Base-by-base conservation (phyloP, 2,888 invertebrate genomes). In the Tupiocoris notatus region DNA sequence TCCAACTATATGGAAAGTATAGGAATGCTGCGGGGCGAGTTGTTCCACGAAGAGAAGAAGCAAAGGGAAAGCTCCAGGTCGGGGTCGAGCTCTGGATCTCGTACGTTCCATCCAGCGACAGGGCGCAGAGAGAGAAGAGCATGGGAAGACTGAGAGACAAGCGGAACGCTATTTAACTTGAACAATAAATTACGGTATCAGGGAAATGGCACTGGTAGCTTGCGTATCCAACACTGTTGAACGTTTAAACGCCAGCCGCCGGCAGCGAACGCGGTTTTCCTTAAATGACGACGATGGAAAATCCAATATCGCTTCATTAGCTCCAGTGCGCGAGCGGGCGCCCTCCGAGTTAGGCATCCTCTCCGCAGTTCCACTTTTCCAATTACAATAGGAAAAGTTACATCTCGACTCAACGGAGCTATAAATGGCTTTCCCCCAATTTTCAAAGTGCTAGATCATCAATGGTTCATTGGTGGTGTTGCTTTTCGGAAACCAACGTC, bases 121-220 rank as follows among this genome's bases (percentile, higher is more conserved):
- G n/a, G n/a, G n/a, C n/a, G n/a, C n/a, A n/a, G 39, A 39, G 39
- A 39, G 12, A 12, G 39, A 39, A 12, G 12, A 12, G 12, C 39
- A 39, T 3, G 39, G 12, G 12, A 39, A 39, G 3, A 7, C 22
- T 6, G 70, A 25, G 24, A 20, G 70, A 12, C n/a, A 70, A 20
- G 23, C 58, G 59, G 70, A 23, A 25, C 58, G 22, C 57, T 70
- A 70, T 70, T 70, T 70, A 70, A 70, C 70, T 70, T 70, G 70
- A 59, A 70, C 70, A 70, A 70, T 70, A 70, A 70, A 70, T 70
- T 70, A 70, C 70, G 18, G 70, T 70, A 70, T 70, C 70, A 70
- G 59, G 58, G 59, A 58, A 57, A 70, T 58, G 58, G 70, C 25
- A 23, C 16, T 57, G 39, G 56, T 56, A 67, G 54, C 22, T 57